Evolutionary conservation across 2,888 invertebrate genomes (phyloP).

Genomic region (Nowickia ferox): DNA sequence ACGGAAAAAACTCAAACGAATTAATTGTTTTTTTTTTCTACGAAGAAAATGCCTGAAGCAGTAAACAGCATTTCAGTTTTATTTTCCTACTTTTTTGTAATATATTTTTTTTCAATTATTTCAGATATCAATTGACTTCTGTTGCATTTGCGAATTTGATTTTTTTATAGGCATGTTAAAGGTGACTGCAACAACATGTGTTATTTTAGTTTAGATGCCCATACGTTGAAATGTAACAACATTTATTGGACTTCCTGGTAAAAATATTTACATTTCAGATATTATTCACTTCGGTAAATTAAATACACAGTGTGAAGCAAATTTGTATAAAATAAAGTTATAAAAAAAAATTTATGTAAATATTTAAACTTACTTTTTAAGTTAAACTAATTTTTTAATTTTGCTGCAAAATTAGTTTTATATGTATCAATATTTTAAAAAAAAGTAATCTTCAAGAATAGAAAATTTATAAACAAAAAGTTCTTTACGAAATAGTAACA

Average conservation of each 20-base stretch:
- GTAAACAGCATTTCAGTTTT: conserved; percentile 11
- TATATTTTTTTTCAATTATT: conserved; percentile 1
- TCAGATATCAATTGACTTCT: conserved; percentile 32
- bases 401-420: no score
- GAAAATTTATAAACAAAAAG: no score
- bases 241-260: background rate
- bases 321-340: no score
- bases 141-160: background rate
- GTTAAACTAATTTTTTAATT: no score
- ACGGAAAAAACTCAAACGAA: conserved; percentile 25
- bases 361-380: no score
- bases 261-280: background rate
- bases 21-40: conserved; percentile 21
- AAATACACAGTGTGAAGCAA: no score
- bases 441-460: no score
- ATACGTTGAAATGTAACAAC: background rate
- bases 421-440: no score
- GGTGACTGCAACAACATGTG: background rate
- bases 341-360: no score
- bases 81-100: background rate
- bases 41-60: conserved; percentile 9
- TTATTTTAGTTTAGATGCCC: background rate
- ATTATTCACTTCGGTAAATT: no score
- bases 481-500: no score
- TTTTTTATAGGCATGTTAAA: background rate